Evolutionary conservation across 2,888 invertebrate species (phyloP).

Genomic region (Amphipyra tragopoginis): DNA sequence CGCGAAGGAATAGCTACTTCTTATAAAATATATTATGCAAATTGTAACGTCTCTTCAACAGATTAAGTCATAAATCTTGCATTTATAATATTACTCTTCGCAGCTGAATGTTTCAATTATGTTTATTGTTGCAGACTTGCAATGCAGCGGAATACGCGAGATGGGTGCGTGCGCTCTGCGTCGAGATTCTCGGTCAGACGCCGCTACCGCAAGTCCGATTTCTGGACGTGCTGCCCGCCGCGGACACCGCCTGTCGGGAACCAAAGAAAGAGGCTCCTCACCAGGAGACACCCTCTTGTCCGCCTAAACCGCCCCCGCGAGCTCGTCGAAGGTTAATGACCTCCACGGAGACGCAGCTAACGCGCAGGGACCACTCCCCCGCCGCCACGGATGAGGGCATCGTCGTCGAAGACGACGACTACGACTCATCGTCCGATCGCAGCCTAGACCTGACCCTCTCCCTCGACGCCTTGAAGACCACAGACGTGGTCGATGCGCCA

Average conservation of each 20-base stretch:
- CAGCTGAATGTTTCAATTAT: constrained; percentile 56
- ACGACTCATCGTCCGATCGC: constrained; percentile 89
- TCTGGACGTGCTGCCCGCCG: constrained; percentile 92
- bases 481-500: constrained; percentile 82
- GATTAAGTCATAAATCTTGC: constrained; percentile 66
- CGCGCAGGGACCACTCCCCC: constrained; percentile 83
- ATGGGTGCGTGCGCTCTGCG: constrained; percentile 93
- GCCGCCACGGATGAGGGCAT: constrained; percentile 88
- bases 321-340: constrained; percentile 83
- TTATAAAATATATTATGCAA: constrained; percentile 50
- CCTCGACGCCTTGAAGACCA: constrained; percentile 86
- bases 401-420: constrained; percentile 89
- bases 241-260: constrained; percentile 84
- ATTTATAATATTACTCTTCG: constrained; percentile 45
- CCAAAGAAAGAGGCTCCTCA: constrained; percentile 79
- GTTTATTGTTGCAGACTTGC: constrained; percentile 91
- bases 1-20: constrained; percentile 16
- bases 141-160: constrained; percentile 92
- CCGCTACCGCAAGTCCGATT: constrained; percentile 93
- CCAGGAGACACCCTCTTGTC: constrained; percentile 77
- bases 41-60: constrained; percentile 58
- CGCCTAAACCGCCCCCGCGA: constrained; percentile 84
- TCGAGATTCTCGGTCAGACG: constrained; percentile 93
- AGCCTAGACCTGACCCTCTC: constrained; percentile 88
- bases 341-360: constrained; percentile 80